Conservation (phyloP, 2,888 invertebrate species). For the Shargacucullia verbasci region DNA sequence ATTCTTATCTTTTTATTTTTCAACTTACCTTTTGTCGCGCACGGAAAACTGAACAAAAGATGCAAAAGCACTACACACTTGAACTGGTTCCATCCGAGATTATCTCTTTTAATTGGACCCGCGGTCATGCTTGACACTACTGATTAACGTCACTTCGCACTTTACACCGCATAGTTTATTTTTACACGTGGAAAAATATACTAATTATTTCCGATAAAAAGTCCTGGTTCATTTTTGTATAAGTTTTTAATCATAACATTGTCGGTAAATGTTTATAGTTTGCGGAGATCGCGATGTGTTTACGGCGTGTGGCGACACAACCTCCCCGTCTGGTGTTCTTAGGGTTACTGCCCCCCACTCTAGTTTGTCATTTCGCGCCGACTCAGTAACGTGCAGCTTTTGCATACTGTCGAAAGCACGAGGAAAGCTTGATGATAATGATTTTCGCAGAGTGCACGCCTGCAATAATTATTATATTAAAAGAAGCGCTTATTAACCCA, state of each 20-base stretch:
- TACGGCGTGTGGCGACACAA: constrained; percentile 73
- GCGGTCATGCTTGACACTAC: constrained; percentile 84
- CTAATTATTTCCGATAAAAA: constrained; percentile 26
- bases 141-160: constrained; percentile 73
- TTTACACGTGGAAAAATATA: constrained; percentile 34
- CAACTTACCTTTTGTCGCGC: constrained; percentile 75
- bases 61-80: constrained; percentile 80
- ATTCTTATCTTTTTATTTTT: constrained; percentile 18
- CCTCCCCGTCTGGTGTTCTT: constrained; percentile 74
- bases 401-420: constrained; percentile 63
- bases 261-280: constrained; percentile 66
- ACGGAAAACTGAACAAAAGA: constrained; percentile 76
- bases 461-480: constrained; percentile 45
- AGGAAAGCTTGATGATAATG: constrained; percentile 70
- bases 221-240: constrained; percentile 27
- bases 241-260: constrained; percentile 38
- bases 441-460: constrained; percentile 63
- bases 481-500: constrained; percentile 24
- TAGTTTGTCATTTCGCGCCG: constrained; percentile 85
- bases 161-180: constrained; percentile 67
- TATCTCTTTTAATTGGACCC: constrained; percentile 81
- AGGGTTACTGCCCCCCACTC: constrained; percentile 85
- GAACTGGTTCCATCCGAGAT: constrained; percentile 82
- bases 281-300: constrained; percentile 81
- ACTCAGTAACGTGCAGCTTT: constrained; percentile 81